A percentile compares a stretch with the other conserved stretches of the same genome.
phyloP scores from a whole-genome alignment of 2,113 vertebrate genomes.

The Tringa solitaria region DNA sequence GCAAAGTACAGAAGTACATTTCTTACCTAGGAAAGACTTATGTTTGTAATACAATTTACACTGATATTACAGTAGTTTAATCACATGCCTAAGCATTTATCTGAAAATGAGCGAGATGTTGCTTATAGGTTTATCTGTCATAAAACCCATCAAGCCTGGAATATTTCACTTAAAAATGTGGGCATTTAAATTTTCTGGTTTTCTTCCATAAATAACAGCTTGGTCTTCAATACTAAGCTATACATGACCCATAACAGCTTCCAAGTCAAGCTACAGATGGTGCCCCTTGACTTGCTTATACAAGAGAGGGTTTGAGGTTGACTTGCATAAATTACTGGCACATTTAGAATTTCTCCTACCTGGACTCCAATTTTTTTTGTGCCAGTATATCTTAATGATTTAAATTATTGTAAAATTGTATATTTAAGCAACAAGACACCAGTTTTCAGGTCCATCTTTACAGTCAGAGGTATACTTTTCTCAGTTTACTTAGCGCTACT shows the following conservation, averaged over 20 bases:
- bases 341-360: background rate
- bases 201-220: background rate
- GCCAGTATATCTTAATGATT: background rate
- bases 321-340: background rate
- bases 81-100: background rate
- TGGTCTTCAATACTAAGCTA: background rate
- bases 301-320: background rate
- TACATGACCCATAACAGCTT: background rate
- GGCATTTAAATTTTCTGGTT: background rate
- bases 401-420: background rate
- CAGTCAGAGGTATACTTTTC: background rate
- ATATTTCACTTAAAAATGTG: background rate
- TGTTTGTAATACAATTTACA: background rate
- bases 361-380: background rate
- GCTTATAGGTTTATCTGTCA: background rate
- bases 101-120: background rate
- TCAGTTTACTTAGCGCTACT: too few relatives aligned
- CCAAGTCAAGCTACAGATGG: constrained; percentile 19
- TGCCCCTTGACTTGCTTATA: constrained; percentile 10
- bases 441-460: background rate
- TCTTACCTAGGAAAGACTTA: background rate
- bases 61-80: background rate
- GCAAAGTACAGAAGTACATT: background rate
- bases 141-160: background rate
- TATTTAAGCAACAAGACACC: background rate